Evolutionary conservation across 2,113 vertebrate species (phyloP).

Genomic region (Labrus mixtus): DNA sequence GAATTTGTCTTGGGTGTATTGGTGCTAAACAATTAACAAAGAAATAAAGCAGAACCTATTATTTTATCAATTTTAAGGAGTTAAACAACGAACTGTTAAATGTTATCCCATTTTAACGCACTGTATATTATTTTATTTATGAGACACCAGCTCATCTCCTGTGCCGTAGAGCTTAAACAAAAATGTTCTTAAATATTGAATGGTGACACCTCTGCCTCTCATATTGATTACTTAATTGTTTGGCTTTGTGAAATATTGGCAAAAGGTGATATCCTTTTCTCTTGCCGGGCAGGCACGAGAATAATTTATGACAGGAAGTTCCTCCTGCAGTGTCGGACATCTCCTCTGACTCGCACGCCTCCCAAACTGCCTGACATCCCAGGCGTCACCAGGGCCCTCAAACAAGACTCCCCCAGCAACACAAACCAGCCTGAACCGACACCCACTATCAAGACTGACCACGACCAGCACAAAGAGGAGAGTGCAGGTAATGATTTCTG

Average conservation of each 20-base stretch:
- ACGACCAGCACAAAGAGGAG: constrained; percentile 80
- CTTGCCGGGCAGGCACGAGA: constrained; percentile 78
- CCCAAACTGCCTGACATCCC: constrained; percentile 92
- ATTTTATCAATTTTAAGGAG: no score
- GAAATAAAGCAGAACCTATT: no score
- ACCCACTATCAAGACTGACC: constrained; percentile 34
- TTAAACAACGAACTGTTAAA: no score
- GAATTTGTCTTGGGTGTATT: no score
- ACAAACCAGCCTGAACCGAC: constrained; percentile 67
- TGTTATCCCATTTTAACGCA: no score
- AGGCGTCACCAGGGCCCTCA: constrained; percentile 88
- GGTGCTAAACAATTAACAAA: no score
- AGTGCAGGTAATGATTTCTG: constrained; percentile 52
- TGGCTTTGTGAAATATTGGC: neutral
- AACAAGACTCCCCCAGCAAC: constrained; percentile 68
- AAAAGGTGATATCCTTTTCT: neutral
- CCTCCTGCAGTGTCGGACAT: constrained; percentile 93
- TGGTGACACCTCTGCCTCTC: neutral
- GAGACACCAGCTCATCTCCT: no score
- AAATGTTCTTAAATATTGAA: neutral
- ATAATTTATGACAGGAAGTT: constrained; percentile 96
- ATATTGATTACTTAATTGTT: neutral
- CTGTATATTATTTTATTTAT: no score
- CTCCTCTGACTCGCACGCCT: constrained; percentile 89
- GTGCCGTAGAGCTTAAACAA: no score